Base-by-base conservation (phyloP, 2,888 invertebrate species). In the Dolichopus griseipennis region DNA sequence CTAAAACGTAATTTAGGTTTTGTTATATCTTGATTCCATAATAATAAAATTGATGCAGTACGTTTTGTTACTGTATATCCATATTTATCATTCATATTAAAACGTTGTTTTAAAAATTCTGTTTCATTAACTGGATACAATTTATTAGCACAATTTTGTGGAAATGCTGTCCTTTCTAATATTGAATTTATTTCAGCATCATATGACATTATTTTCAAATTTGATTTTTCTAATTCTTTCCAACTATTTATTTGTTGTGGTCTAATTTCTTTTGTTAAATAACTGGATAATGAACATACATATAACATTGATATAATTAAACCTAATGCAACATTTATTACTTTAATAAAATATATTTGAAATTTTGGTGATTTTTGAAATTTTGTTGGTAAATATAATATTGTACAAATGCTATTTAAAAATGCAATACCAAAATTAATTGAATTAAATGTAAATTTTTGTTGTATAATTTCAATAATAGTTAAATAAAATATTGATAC, bases 301-400 rank as follows among this genome's bases (percentile, higher is more conserved):
- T 52, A 52, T n/a, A 52, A n/a, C 52, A 52, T 52, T 52, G 52
- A 52, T 52, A 52, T 52, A 52, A 52, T 52, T 18, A 52, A 18
- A 12, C 52, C 52, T 52, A 52, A 52, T 52, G 52, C 4, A 52
- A 52, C n/a, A 52, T 52, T 52, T 18, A 18, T 18, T 2, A 52
- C 18, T 52, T 52, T 52, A 18, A 52, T 52, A 18, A 52, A 52
- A 52, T 52, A 52, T 52, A 52, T n/a, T 52, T 52, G 52, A 18
- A 52, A 12, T 52, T 52, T 52, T 18, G 1, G 1, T 18, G 52
- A 18, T 52, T n/a, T 52, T 52, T n/a, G 1, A 52, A 52, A 52
- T 52, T 18, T n/a, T 52, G 52, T 52, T 52, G 52, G 52, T 52
- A 52, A 52, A 52, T 52, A 52, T 52, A 52, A 52, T 52, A 52